Conservation (phyloP, 2,888 invertebrate species). For the Habrosyne pyritoides region DNA sequence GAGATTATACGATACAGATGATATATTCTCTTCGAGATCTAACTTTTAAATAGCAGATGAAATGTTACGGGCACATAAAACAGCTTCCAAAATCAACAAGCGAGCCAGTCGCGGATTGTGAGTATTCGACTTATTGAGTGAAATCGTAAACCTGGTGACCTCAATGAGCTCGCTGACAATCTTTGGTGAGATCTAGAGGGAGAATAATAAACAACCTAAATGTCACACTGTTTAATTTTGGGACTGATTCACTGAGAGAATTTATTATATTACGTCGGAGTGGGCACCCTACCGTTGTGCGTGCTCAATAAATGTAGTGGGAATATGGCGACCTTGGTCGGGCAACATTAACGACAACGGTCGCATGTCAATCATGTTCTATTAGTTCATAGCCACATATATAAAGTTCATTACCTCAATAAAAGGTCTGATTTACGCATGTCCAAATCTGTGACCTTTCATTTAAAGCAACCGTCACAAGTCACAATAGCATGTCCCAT, state of each 20-base stretch:
- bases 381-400: slow-evolving; percentile 79
- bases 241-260: background rate
- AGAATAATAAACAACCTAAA: slow-evolving; percentile 38
- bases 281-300: slow-evolving; percentile 6
- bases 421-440: slow-evolving; percentile 54
- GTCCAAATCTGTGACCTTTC: slow-evolving; percentile 49
- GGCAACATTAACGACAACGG: slow-evolving; percentile 51
- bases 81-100: slow-evolving; percentile 64
- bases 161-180: slow-evolving; percentile 55
- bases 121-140: slow-evolving; percentile 61
- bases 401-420: slow-evolving; percentile 75
- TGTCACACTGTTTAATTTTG: background rate
- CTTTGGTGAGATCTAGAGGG: slow-evolving; percentile 36
- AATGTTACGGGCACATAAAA: slow-evolving; percentile 51
- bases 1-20: slow-evolving; percentile 36
- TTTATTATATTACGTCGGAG: background rate
- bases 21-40: slow-evolving; percentile 40
- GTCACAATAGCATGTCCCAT: background rate
- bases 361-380: slow-evolving; percentile 75
- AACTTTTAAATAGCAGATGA: slow-evolving; percentile 37
- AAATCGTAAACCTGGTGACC: slow-evolving; percentile 74
- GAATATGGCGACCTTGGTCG: slow-evolving; percentile 60
- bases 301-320: slow-evolving; percentile 38
- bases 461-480: slow-evolving; percentile 27
- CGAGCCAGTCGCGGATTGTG: slow-evolving; percentile 40